Evolutionary conservation across 2,888 invertebrate genomes (phyloP).

Genomic region (Dryobota labecula): DNA sequence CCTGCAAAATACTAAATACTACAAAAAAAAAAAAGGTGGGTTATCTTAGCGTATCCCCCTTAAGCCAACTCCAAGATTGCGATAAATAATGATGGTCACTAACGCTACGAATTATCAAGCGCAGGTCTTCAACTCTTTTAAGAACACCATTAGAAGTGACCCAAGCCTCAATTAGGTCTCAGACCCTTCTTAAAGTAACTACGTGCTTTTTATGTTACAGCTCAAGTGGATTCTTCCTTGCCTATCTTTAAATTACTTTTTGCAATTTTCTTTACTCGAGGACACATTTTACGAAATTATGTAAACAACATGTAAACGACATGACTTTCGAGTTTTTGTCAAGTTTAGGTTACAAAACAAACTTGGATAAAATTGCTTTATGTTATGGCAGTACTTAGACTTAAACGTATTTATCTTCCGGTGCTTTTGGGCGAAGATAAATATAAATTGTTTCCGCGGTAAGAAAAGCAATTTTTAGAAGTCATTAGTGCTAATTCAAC

Average conservation of each 20-base stretch:
- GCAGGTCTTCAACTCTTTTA: neutral
- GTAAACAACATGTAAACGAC: slow-evolving; percentile 27
- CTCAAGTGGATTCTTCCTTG: neutral
- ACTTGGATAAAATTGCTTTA: slow-evolving; percentile 26
- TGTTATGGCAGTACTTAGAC: slow-evolving; percentile 6
- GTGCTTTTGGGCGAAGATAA: slow-evolving; percentile 16
- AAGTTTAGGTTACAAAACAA: neutral
- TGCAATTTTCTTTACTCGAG: neutral
- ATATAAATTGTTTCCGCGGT: neutral
- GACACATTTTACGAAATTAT: slow-evolving; percentile 24
- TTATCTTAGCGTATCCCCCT: too few species aligned
- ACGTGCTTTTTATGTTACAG: neutral
- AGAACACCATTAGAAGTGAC: neutral
- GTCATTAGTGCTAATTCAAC: slow-evolving; percentile 23
- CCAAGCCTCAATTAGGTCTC: neutral
- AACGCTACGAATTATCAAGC: too few species aligned
- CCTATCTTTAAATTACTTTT: neutral
- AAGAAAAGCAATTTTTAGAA: slow-evolving; percentile 8
- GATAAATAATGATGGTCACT: neutral
- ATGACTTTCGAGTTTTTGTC: slow-evolving; percentile 33
- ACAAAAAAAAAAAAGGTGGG: too few species aligned
- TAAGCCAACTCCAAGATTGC: neutral
- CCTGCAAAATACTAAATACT: too few species aligned
- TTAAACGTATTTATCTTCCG: slow-evolving; percentile 22
- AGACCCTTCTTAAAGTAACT: neutral